A percentile compares a stretch with the other conserved stretches of the same genome.
Evolutionary conservation across 2,113 vertebrate genomes (phyloP).

Genomic region (Cyprinodon brontotheroides): DNA sequence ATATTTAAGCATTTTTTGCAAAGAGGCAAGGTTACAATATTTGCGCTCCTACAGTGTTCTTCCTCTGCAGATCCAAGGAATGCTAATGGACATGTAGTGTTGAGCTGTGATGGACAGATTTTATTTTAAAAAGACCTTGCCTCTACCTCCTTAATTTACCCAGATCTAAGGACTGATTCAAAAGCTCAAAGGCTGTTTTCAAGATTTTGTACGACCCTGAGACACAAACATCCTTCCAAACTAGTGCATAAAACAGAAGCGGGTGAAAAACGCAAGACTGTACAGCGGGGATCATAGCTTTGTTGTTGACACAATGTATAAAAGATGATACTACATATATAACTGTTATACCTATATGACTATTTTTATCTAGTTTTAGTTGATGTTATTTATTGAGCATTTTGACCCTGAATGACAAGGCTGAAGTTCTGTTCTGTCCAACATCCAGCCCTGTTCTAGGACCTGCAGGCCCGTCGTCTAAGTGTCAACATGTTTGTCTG

Average conservation of each 20-base stretch:
- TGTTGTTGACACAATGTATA: conserved; percentile 53
- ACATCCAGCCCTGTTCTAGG: conserved; percentile 70
- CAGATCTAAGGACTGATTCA: conserved; percentile 42
- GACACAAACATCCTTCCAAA: conserved; percentile 15
- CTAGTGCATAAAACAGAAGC: conserved; percentile 5
- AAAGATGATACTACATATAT: conserved; percentile 39
- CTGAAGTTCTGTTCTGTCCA: conserved; percentile 71
- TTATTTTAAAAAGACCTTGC: conserved; percentile 23
- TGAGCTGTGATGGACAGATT: not conserved
- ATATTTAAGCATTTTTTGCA: not conserved
- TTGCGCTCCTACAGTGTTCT: conserved; percentile 21
- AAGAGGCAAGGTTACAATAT: conserved; percentile 12
- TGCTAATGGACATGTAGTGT: conserved; percentile 6
- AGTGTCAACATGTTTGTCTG: conserved; percentile 66
- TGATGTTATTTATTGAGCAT: conserved; percentile 62
- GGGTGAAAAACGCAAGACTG: conserved; percentile 20
- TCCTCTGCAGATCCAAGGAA: conserved; percentile 39
- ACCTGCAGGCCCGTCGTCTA: conserved; percentile 65
- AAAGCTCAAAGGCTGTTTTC: conserved; percentile 34
- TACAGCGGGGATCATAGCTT: conserved; percentile 42
- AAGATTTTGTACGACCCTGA: conserved; percentile 11
- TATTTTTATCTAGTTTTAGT: conserved; percentile 66
- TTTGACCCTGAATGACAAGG: conserved; percentile 56
- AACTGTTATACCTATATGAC: conserved; percentile 28
- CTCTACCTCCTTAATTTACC: conserved; percentile 48